These are phyloP conservation scores for Rana temporaria DNA, from an alignment of 2,113 vertebrate genomes.

Conservation along the genomic window DNA sequence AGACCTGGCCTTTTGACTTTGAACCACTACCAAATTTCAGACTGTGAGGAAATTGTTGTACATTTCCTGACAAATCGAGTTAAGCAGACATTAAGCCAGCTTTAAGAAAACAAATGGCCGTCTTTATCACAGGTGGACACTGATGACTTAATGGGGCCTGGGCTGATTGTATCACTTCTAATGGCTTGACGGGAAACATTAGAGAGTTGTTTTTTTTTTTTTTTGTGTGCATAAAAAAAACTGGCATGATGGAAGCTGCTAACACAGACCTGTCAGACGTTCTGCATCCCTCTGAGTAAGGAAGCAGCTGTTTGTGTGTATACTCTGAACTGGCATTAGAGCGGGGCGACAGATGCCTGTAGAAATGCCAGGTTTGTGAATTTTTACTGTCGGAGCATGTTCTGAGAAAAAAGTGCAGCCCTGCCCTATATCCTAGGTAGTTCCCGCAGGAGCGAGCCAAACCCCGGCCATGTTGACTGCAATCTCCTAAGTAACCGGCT, in stretches of 20 bases:
- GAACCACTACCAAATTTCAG: slow-evolving; percentile 96
- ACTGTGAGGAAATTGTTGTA: slow-evolving; percentile 98
- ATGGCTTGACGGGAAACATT: slow-evolving; percentile 99
- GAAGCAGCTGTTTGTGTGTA: slow-evolving; percentile 99
- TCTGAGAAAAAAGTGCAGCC: slow-evolving; percentile 85
- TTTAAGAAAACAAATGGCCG: slow-evolving; percentile 99
- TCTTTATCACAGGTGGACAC: slow-evolving; percentile 99
- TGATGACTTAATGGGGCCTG: slow-evolving; percentile 98
- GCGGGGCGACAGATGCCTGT: slow-evolving; percentile 96
- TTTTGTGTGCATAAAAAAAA: slow-evolving; percentile 88
- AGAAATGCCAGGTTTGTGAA: slow-evolving; percentile 94
- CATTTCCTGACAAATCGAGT: slow-evolving; percentile 99
- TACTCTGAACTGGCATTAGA: slow-evolving; percentile 93
- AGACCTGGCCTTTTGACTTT: slow-evolving; percentile 86
- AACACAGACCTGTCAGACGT: slow-evolving; percentile 95
- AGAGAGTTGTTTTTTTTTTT: slow-evolving; percentile 73
- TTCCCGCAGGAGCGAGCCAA: slow-evolving; percentile 80
- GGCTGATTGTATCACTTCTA: slow-evolving; percentile 97
- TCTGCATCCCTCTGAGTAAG: slow-evolving; percentile 85
- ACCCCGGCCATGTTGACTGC: slow-evolving; percentile 84
- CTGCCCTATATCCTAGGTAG: slow-evolving; percentile 92
- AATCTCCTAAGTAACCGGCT: slow-evolving; percentile 81
- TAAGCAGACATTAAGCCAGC: slow-evolving; percentile 99
- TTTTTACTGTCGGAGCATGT: slow-evolving; percentile 93
- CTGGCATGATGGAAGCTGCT: slow-evolving; percentile 86